phyloP scores from a whole-genome alignment of 2,797 vertebrate species.

The Sebastes itinus region DNA sequence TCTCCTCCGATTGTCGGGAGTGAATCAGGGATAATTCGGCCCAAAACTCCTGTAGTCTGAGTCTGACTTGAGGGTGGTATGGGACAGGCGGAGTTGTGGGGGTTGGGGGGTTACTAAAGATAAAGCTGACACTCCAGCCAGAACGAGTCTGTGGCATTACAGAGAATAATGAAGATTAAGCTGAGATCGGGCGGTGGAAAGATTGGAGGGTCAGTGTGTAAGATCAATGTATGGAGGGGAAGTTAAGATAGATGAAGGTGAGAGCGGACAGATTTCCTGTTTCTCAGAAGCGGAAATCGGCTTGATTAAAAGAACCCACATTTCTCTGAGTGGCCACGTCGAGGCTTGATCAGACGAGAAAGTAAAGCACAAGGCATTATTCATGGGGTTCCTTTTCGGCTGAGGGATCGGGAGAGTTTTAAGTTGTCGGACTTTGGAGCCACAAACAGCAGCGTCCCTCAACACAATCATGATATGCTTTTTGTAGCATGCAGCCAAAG shows the following conservation, averaged over 20 bases:
- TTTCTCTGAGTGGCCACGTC: constrained; percentile 45
- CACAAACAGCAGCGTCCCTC: neutral
- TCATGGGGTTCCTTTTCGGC: constrained; percentile 22
- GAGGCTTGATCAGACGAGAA: constrained; percentile 37
- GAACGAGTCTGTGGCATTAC: constrained; percentile 47
- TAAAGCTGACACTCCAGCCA: constrained; percentile 18
- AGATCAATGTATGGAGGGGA: constrained; percentile 56
- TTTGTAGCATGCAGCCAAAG: neutral
- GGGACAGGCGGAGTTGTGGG: neutral
- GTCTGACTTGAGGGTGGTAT: neutral
- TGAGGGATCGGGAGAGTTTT: constrained; percentile 1
- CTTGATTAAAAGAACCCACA: constrained; percentile 63
- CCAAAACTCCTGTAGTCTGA: neutral
- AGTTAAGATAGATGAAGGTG: constrained; percentile 52
- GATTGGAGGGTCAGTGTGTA: constrained; percentile 60
- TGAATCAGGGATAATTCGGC: neutral
- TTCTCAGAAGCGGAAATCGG: constrained; percentile 45
- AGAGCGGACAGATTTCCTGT: constrained; percentile 57
- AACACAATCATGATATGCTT: neutral
- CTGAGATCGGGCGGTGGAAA: constrained; percentile 53
- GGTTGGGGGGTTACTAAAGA: neutral
- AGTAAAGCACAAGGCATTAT: constrained; percentile 36
- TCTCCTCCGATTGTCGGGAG: neutral
- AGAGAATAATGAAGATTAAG: constrained; percentile 81
- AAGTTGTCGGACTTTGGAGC: neutral